Base-by-base conservation (phyloP, 2,888 invertebrate species). In the Stenolophus ochropezus region DNA sequence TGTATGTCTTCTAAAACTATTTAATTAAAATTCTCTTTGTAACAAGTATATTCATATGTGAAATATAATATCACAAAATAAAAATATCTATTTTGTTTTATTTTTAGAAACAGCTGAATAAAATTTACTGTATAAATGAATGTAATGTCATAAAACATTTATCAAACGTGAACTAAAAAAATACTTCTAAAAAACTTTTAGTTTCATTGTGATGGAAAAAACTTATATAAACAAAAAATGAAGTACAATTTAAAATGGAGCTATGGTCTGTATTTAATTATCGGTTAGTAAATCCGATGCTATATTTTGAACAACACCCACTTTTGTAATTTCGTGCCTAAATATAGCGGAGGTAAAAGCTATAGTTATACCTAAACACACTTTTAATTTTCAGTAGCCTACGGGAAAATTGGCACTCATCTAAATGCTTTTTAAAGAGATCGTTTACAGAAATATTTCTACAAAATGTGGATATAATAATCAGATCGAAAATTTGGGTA, bases 331-430 rank as follows among this genome's bases (percentile, higher is more conserved):
- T 73, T 73, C 73, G 73, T 73, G 47, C 73, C 23, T 73, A 73
- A 73, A 73, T 73, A 73, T 73, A 49, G 47, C 5, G 6, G 73
- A 69, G 42, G 65, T 33, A 33, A 33, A 69, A 69, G 73, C 23
- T 73, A 49, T 73, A 49, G 73, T 73, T 73, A 47, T 21, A 73
- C 14, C 77, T 58, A 77, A 77, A 77, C 56, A 56, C 47, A 77
- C 77, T 33, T 77, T 77, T 77, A 61, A 77, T 77, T 77, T 77
- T 61, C 14, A 61, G 77, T 77, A 77, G 77, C 77, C 77, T 58
- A 58, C 58, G 58, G 77, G 58, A 42, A 77, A 77, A 77, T 77
- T 77, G 77, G 77, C 77, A 77, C 77, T 58, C 77, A 20, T 61
- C 51, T 49, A 73, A 73, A 49, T 23, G 49, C 51, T 49, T 73